Base-by-base conservation (phyloP, 2,113 vertebrate species). In the Raja brachyura region DNA sequence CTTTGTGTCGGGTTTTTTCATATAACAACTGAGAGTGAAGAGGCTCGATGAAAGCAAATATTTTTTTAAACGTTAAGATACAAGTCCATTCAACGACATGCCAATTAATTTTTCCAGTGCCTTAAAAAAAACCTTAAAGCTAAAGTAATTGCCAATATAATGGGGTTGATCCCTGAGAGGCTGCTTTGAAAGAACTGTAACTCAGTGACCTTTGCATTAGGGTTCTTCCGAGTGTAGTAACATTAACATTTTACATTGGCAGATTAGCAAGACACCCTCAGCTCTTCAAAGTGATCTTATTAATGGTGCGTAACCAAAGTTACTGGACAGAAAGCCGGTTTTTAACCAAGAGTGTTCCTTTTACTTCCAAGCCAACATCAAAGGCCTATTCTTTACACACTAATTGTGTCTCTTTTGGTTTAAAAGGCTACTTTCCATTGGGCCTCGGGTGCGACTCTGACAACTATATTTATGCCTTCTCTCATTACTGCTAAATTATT, bases 311-410 rank as follows among this genome's bases (percentile, higher is more conserved):
- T 92, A 92, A 92, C 90, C 90, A 92, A 66, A 54, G 90, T 92
- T 73, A 92, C 90, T 92, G 90, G 90, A 73, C 90, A 92, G 90
- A 92, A 92, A 92, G 90, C 66, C 39, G 18, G 63, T 88, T 88
- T 73, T 73, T 48, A 31, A 92, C 68, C 33, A 16, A 88, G 83
- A 92, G 90, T 54, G 63, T 73, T 74, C 63, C 66, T 73, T 70
- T 70, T 48, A 74, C 66, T 92, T 92, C 66, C 90, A 92, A 63
- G 90, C 94, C 93, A 94, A 96, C 97, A 97, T 97, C 97, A 98
- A 98, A 98, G 97, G 95, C 94, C 93, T 93, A 95, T 96, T 97
- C 95, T 93, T 96, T 94, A 95, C 96, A 95, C 96, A 97, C 96
- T 96, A 96, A 97, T 97, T 96, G 94, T 94, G 96, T 97, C 97